These are phyloP conservation scores for Crioceris asparagi DNA, from an alignment of 2,888 invertebrate species.

Conservation along the genomic window DNA sequence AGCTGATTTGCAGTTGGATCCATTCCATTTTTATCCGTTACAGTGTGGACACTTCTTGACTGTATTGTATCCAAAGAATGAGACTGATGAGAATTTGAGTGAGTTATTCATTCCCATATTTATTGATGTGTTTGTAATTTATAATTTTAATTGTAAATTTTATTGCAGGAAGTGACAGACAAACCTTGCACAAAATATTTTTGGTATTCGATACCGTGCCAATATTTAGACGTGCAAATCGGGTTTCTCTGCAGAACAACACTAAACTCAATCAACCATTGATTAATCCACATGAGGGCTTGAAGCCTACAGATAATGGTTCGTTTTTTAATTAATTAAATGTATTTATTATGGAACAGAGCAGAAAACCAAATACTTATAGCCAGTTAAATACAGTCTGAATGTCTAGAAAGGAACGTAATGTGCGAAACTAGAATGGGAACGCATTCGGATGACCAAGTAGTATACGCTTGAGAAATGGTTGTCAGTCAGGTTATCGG, in stretches of 20 bases:
- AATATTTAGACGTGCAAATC: slow-evolving; percentile 63
- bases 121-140: slow-evolving; percentile 5
- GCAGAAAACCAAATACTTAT: neutral
- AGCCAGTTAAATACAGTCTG: neutral
- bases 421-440: too few relatives aligned
- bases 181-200: slow-evolving; percentile 59
- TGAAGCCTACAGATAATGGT: slow-evolving; percentile 32
- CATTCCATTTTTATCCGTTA: slow-evolving; percentile 63
- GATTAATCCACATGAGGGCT: slow-evolving; percentile 62
- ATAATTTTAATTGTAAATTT: neutral
- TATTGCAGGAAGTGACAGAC: slow-evolving; percentile 51
- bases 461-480: too few relatives aligned
- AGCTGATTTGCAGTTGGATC: slow-evolving; percentile 43
- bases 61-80: slow-evolving; percentile 55
- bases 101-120: slow-evolving; percentile 33
- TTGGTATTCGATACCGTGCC: slow-evolving; percentile 59
- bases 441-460: too few relatives aligned
- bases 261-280: slow-evolving; percentile 41
- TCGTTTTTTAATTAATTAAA: slow-evolving; percentile 10
- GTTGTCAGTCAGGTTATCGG: too few relatives aligned
- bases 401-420: too few relatives aligned
- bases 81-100: slow-evolving; percentile 59
- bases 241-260: slow-evolving; percentile 44
- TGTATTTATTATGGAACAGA: neutral
- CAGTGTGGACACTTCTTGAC: slow-evolving; percentile 69